Conservation (phyloP, 2,797 vertebrate species). For the Hemitrygon akajei region DNA sequence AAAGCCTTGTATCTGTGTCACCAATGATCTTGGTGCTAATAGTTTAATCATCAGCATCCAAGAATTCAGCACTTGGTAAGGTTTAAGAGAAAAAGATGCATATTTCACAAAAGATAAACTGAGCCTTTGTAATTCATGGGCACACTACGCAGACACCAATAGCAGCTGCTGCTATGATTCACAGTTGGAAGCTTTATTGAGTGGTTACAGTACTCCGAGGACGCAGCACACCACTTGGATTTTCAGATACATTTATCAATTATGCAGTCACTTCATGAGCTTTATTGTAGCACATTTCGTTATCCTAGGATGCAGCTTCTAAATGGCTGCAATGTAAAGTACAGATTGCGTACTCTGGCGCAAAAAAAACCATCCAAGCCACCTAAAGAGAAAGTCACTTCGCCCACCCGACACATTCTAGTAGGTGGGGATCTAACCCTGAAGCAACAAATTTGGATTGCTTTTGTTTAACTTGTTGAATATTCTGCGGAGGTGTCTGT, state of each 20-base stretch:
- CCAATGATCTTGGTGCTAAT: background rate
- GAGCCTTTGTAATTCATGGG: background rate
- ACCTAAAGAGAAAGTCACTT: background rate
- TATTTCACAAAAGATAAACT: slow-evolving; percentile 6
- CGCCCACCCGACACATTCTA: background rate
- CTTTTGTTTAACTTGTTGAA: background rate
- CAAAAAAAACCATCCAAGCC: background rate
- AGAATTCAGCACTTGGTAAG: background rate
- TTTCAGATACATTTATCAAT: background rate
- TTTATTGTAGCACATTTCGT: slow-evolving; percentile 7
- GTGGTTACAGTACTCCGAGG: background rate
- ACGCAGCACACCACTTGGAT: background rate
- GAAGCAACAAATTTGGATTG: slow-evolving; percentile 25
- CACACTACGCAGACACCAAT: background rate
- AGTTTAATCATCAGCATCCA: slow-evolving; percentile 1
- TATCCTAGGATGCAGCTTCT: background rate
- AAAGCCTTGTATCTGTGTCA: background rate
- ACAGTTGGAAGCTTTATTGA: slow-evolving; percentile 15
- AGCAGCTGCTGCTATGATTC: background rate
- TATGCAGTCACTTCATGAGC: background rate
- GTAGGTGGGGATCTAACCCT: slow-evolving; percentile 9
- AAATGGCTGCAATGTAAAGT: background rate
- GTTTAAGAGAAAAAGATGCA: background rate
- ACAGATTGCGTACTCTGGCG: background rate
- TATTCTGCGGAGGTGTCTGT: background rate